Conservation (phyloP, 2,888 invertebrate species). For the Himalopsyche anomala region DNA sequence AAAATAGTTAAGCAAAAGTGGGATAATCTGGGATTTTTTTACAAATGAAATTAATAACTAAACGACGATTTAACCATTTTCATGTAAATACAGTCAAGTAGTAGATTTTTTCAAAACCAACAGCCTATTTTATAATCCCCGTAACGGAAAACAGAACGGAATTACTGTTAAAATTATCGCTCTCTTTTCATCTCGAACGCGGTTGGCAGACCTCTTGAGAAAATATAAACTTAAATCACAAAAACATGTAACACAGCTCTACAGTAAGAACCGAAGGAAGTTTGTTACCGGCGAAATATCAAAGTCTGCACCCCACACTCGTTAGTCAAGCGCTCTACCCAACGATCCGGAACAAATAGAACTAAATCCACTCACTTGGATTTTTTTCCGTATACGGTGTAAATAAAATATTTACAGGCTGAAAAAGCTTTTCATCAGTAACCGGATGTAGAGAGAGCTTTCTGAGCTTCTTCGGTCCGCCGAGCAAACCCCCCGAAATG, state of each 20-base stretch:
- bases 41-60: too few relatives aligned
- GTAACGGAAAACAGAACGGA: too few relatives aligned
- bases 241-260: not conserved
- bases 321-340: conserved; percentile 19
- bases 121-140: too few relatives aligned
- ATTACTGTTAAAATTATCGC: not conserved
- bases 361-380: conserved; percentile 48
- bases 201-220: not conserved
- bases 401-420: conserved; percentile 51
- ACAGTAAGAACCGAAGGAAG: not conserved
- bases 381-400: not conserved
- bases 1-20: too few relatives aligned
- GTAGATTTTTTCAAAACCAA: too few relatives aligned
- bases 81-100: too few relatives aligned
- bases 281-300: conserved; percentile 25
- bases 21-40: too few relatives aligned
- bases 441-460: conserved; percentile 11
- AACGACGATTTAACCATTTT: too few relatives aligned
- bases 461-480: not conserved
- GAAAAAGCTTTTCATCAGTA: conserved; percentile 28
- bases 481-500: not conserved
- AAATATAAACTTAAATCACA: conserved; percentile 2
- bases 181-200: not conserved
- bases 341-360: conserved; percentile 38
- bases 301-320: conserved; percentile 3